phyloP scores from a whole-genome alignment of 1,140 invertebrate genomes.

The Neodiprion fabricii region DNA sequence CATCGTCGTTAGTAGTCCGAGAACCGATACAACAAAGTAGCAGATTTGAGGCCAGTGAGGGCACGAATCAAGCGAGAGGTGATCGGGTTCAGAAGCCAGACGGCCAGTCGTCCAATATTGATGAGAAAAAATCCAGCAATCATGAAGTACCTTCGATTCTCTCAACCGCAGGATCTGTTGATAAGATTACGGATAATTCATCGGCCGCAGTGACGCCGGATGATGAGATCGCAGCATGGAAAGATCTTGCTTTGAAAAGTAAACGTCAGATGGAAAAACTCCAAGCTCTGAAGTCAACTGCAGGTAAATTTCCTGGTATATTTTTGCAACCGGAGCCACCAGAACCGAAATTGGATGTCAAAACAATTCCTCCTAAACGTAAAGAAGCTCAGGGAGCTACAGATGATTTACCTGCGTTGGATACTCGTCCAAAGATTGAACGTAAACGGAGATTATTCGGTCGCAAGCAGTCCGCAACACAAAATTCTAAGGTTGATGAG shows the following conservation, averaged over 20 bases:
- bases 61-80: no score
- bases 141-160: no score
- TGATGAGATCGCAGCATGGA: slow-evolving; percentile 39
- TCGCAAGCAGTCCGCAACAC: background rate
- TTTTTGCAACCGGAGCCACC: slow-evolving; percentile 46
- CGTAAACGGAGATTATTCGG: background rate
- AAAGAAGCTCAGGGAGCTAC: background rate
- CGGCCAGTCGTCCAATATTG: no score
- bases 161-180: no score
- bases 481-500: slow-evolving; percentile 7
- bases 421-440: background rate
- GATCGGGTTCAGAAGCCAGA: no score
- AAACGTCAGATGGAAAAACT: slow-evolving; percentile 15
- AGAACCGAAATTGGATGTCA: slow-evolving; percentile 32
- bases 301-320: slow-evolving; percentile 13
- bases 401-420: background rate
- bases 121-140: no score
- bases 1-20: no score
- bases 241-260: slow-evolving; percentile 26
- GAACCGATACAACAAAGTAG: no score
- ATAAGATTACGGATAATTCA: no score
- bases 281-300: background rate
- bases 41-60: no score
- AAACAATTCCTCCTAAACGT: background rate
- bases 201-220: slow-evolving; percentile 10